Percentiles rank a stretch among this genome's conserved stretches.
Evolutionary conservation across 2,797 vertebrate species (phyloP).

Genomic region (Coccyzus lansbergi): DNA sequence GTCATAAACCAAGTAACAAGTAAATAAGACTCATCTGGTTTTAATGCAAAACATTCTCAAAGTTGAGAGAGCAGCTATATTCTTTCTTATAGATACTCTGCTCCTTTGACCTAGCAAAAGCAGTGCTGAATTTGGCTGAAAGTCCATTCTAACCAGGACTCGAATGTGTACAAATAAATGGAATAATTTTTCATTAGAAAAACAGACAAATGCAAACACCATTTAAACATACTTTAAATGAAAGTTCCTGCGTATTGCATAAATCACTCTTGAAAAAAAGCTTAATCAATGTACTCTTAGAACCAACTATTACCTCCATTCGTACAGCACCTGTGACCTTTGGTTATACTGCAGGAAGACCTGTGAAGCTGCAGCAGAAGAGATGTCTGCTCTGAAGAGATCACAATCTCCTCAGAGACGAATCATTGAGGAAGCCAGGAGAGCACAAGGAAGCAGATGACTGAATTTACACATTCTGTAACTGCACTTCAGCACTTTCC

Average conservation of each 20-base stretch:
- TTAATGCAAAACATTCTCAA: background rate
- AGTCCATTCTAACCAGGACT: background rate
- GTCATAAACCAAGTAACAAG: background rate
- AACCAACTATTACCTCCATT: background rate
- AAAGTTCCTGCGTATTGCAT: background rate
- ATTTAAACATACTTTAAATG: background rate
- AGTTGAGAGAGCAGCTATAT: background rate
- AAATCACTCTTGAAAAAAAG: background rate
- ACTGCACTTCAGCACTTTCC: background rate
- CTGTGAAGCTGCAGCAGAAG: background rate
- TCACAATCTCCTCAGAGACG: background rate
- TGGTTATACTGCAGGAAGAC: background rate
- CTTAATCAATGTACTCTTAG: background rate
- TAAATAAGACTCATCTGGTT: background rate
- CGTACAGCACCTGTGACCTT: background rate
- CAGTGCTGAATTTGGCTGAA: background rate
- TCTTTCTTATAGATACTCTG: background rate
- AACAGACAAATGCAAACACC: background rate
- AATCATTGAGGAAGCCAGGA: background rate
- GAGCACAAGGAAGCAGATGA: background rate
- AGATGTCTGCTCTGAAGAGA: background rate
- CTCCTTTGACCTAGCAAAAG: background rate
- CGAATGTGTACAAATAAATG: background rate
- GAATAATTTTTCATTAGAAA: background rate
- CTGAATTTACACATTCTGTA: background rate